phyloP scores from a whole-genome alignment of 2,113 vertebrate genomes.

The Empidonax alnorum region DNA sequence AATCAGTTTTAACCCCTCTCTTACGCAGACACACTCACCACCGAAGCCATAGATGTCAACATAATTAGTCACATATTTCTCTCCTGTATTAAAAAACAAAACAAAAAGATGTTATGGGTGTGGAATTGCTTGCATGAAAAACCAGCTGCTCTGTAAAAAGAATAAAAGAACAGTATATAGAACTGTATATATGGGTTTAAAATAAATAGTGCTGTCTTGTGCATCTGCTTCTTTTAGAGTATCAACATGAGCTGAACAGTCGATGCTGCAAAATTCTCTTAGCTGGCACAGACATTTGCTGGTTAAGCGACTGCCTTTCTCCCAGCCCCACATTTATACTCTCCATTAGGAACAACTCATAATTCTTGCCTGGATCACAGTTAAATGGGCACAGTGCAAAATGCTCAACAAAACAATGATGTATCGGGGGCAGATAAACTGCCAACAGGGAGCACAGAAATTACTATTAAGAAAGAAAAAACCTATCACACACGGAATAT shows the following conservation, averaged over 20 bases:
- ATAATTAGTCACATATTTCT: neutral
- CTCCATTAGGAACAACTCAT: neutral
- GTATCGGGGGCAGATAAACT: neutral
- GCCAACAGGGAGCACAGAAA: neutral
- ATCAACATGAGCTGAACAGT: neutral
- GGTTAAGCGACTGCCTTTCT: neutral
- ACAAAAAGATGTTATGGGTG: neutral
- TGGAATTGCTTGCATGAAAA: neutral
- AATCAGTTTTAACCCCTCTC: neutral
- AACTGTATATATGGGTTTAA: neutral
- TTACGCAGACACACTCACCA: neutral
- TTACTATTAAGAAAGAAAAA: neutral
- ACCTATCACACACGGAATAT: neutral
- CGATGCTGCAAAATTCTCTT: neutral
- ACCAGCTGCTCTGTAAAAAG: constrained; percentile 2
- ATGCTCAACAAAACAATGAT: neutral
- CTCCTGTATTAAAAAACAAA: neutral
- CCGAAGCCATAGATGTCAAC: neutral
- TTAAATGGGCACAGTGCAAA: neutral
- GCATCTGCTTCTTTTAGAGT: constrained; percentile 12
- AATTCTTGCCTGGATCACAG: neutral
- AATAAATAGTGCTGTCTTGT: constrained; percentile 17
- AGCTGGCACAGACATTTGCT: neutral
- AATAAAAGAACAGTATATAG: neutral
- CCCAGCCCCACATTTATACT: neutral